Conservation (phyloP, 2,888 invertebrate species). For the Ecdyonurus torrentis region DNA sequence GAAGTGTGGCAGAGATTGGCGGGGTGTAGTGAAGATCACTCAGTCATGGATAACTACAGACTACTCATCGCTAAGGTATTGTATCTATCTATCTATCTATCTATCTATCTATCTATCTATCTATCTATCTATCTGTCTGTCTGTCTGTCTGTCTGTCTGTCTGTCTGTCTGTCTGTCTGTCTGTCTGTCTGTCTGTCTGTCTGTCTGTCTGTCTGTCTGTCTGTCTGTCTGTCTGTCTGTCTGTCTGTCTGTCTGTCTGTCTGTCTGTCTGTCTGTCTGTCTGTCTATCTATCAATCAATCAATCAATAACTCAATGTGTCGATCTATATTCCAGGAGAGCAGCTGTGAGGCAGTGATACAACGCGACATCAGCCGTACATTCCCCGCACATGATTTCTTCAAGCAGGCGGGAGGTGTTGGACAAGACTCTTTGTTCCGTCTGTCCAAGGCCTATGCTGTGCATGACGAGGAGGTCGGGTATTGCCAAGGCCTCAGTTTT, state of each 20-base stretch:
- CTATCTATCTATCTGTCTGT: no score
- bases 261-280: no score
- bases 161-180: no score
- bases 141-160: no score
- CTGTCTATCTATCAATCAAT: no score
- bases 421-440: conserved; percentile 90
- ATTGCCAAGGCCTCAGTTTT: conserved; percentile 98
- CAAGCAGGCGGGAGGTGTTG: conserved; percentile 83
- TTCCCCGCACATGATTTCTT: conserved; percentile 99
- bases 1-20: conserved; percentile 96
- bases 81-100: no score
- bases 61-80: conserved; percentile 84
- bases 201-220: no score
- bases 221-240: no score
- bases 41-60: conserved; percentile 83
- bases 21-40: conserved; percentile 63
- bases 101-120: no score
- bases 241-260: no score
- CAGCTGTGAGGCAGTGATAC: conserved; percentile 85
- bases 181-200: no score
- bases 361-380: conserved; percentile 91
- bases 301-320: no score
- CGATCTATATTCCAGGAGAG: conserved; percentile 87
- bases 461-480: conserved; percentile 93
- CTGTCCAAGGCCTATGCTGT: conserved; percentile 96